Base-by-base conservation (phyloP, 1,140 invertebrate genomes). In the Drosophila burlai region DNA sequence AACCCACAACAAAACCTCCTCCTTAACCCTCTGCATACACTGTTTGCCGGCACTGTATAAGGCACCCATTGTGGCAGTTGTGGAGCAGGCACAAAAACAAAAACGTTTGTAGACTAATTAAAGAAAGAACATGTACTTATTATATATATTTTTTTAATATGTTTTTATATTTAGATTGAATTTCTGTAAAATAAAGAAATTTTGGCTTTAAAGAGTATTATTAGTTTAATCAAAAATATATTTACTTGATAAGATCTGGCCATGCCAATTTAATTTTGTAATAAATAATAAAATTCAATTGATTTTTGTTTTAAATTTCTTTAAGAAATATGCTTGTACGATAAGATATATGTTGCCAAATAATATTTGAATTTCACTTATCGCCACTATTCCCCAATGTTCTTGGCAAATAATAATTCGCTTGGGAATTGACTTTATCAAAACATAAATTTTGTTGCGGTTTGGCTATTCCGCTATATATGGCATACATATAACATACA, bases 1-100 rank as follows among this genome's bases (percentile, higher is more conserved):
- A 71, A 71, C 67, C 38, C 54, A 36, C 36, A 38, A 46, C 64
- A 45, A 36, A 38, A n/a, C 49, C 18, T 11, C 43, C 36, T 4
- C 21, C 38, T 47, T 59, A 52, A 64, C 55, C 47, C 57, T 36
- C 24, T 9, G 16, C 13, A 26, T 13, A 59, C 31, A 38, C n/a
- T 64, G 42, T 64, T 64, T 55, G 60, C 34, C 47, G 47, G 46
- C 60, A 54, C 60, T 63, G 24, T 42, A 63, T 60, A 46, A 46
- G 18, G 34, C 49, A 26, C 40, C 31, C n/a, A 45, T 16, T 42
- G 18, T 58, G 36, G 24, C 40, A 45, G 36, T 29, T 45, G 26
- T 45, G n/a, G n/a, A 29, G 38, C 15, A 16, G 40, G 15, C 36
- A 13, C 3, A 13, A n/a, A 52, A 18, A 52, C 1, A 26, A 58